Evolutionary conservation across 1,140 invertebrate genomes (phyloP), one percentile per base, ranked within the genome.

Genomic region (Ceratina australensis): DNA sequence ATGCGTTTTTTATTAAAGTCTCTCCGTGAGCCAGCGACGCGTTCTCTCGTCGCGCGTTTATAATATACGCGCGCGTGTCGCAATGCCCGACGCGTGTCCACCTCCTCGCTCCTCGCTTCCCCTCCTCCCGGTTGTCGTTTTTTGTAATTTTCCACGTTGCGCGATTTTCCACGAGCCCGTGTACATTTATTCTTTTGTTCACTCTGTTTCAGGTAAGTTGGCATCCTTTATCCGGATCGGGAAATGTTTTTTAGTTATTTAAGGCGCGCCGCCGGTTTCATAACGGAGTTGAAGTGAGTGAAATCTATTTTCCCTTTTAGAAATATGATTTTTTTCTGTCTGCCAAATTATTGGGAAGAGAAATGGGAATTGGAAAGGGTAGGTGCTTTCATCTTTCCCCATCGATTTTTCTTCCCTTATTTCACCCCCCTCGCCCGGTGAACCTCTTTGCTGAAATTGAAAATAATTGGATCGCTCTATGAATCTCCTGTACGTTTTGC

Each of bases 1-100:
- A 89, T 89, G 88, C 87, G 88, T 86, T 89, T 89, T 89, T 89
- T 89, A 89, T 89, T 89, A 89, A 89, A 89, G 77, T 83, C 79
- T 64, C 78, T 77, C 26, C 15, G n/a, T 4, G 22, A 5, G 18
- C 10, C 15, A 26, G 52, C 76, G 72, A n/a, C 20, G 33, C 22
- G 28, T 28, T n/a, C 33, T 42, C 33, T 47, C 56, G 20, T 28
- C 52, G 59, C 68, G 28, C 78, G 42, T 78, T 64, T 72, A 81
- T 64, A 52, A 81, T 68, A 73, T 49, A 67, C 65, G 54, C 64
- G 24, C 50, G 5, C 33, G 33, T 42, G 33, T 42, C 33, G 20
- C n/a, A 54, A 26, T 24, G 42, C 22, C 10, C n/a, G n/a, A n/a
- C 15, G 24, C 26, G 22, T 47, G 60, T 8, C 28, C n/a, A 26